Percentiles rank a stretch among this genome's conserved stretches.
Evolutionary conservation across 2,888 invertebrate species (phyloP).

Genomic region (Thysanoteuthis rhombus): DNA sequence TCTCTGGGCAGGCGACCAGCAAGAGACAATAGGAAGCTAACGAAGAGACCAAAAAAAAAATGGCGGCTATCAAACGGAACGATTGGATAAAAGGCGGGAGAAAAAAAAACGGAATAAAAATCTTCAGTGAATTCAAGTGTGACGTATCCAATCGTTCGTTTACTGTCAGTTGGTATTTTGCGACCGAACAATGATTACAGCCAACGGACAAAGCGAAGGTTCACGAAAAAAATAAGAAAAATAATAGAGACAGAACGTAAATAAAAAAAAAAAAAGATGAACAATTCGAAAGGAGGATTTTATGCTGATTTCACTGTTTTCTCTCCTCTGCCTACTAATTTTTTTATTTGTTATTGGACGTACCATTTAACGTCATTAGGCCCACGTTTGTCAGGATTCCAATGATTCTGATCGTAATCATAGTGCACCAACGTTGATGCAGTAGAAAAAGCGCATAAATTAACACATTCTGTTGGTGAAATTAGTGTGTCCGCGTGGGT

Average conservation of each 20-base stretch:
- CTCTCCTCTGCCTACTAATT: neutral
- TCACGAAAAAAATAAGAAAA: neutral
- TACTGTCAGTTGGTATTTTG: neutral
- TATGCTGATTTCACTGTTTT: neutral
- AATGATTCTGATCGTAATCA: neutral
- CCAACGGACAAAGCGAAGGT: neutral
- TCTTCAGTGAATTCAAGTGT: neutral
- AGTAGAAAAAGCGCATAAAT: neutral
- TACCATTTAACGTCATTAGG: neutral
- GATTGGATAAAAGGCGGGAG: neutral
- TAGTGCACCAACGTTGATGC: neutral
- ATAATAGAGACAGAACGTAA: neutral
- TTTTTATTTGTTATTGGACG: neutral
- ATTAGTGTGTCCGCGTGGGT: neutral
- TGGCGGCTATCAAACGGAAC: neutral
- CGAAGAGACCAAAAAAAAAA: neutral
- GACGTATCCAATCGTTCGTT: neutral
- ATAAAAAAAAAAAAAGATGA: neutral
- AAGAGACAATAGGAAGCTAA: neutral
- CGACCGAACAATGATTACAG: neutral
- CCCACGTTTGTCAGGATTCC: neutral
- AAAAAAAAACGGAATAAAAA: no score
- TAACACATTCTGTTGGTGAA: neutral
- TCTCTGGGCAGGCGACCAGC: neutral
- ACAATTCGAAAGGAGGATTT: neutral